A percentile compares a stretch with the other conserved stretches of the same genome.
Conservation (phyloP, 2,888 invertebrate species). For the Protodeltote pygarga region DNA sequence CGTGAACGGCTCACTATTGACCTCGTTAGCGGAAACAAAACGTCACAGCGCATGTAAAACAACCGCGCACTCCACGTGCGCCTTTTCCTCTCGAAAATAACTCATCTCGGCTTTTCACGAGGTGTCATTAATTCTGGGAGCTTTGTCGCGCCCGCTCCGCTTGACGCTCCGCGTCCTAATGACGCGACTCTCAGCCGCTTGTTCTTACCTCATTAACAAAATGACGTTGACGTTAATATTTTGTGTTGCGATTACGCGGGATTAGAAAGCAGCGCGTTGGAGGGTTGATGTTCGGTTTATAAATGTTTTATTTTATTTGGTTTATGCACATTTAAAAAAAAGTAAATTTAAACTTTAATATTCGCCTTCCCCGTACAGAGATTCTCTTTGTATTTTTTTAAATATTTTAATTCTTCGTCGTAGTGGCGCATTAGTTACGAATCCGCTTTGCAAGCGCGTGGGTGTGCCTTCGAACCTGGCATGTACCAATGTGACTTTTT, state of each 20-base stretch:
- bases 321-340: too few relatives aligned
- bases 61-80: slow-evolving; percentile 81
- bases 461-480: too few relatives aligned
- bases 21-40: slow-evolving; percentile 85
- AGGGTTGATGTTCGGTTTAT: slow-evolving; percentile 25
- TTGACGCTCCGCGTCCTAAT: slow-evolving; percentile 67
- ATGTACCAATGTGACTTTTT: too few relatives aligned
- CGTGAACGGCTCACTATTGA: slow-evolving; percentile 78
- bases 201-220: slow-evolving; percentile 83
- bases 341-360: too few relatives aligned
- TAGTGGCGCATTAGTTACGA: too few relatives aligned
- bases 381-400: too few relatives aligned
- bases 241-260: slow-evolving; percentile 45
- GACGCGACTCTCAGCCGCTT: slow-evolving; percentile 70
- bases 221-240: slow-evolving; percentile 51
- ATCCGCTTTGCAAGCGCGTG: too few relatives aligned
- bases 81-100: slow-evolving; percentile 86
- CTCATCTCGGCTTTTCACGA: slow-evolving; percentile 84
- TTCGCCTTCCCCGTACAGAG: too few relatives aligned
- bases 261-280: slow-evolving; percentile 46
- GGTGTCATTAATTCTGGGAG: slow-evolving; percentile 82
- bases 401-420: too few relatives aligned
- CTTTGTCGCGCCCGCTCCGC: slow-evolving; percentile 70
- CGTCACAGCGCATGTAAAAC: slow-evolving; percentile 74
- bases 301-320: slow-evolving; percentile 13